A percentile compares a stretch with the other conserved stretches of the same genome.
Conservation (phyloP, 2,797 vertebrate species). For the Echiichthys vipera region DNA sequence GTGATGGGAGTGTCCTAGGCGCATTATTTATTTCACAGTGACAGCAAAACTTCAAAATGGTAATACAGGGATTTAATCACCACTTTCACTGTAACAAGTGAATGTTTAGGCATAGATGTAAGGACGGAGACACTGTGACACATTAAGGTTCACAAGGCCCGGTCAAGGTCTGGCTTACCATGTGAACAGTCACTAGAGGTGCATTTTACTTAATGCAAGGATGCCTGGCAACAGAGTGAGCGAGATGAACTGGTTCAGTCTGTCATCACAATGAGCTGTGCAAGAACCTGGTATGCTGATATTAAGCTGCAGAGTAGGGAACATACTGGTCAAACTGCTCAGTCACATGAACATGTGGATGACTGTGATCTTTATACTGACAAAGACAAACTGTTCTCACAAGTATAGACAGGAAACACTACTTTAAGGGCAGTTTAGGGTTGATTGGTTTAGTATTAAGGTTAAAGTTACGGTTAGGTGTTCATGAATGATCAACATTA, state of each 20-base stretch:
- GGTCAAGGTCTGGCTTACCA: neutral
- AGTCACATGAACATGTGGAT: slow-evolving; percentile 3
- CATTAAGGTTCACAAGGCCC: neutral
- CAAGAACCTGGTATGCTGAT: neutral
- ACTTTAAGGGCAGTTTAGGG: too few relatives aligned
- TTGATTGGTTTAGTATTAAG: too few relatives aligned
- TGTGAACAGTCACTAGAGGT: neutral
- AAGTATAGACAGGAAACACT: neutral
- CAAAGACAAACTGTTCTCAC: neutral
- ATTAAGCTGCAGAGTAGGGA: neutral
- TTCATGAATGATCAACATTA: neutral
- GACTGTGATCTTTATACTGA: neutral
- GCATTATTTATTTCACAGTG: neutral
- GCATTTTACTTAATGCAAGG: neutral
- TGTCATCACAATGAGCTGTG: neutral
- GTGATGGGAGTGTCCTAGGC: neutral
- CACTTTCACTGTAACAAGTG: neutral
- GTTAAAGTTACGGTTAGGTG: neutral
- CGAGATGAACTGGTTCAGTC: slow-evolving; percentile 42
- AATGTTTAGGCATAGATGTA: accelerated
- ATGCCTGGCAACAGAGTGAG: slow-evolving; percentile 23
- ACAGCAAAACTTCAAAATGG: accelerated
- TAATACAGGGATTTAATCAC: neutral
- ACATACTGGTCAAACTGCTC: neutral
- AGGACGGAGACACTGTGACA: neutral